Base-by-base conservation (phyloP, 2,797 vertebrate species). In the Hyperoplus immaculatus region DNA sequence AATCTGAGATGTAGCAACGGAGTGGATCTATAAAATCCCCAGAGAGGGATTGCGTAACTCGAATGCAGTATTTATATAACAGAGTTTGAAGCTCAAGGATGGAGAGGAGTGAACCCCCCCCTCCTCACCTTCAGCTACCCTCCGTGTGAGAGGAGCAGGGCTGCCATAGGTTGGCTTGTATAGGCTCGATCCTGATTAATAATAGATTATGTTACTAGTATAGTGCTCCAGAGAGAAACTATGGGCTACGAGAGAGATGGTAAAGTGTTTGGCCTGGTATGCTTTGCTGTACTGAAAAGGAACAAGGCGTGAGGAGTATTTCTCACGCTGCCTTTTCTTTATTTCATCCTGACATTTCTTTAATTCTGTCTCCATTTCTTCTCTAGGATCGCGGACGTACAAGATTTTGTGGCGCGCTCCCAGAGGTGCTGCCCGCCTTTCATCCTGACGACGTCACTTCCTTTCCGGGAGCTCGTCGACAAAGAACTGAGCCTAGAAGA, bases 341-440 rank as follows among this genome's bases (percentile, higher is more conserved):
- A 5, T 49, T 29, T 15, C 50, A 12, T 16, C 41, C 15, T 16
- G 15, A 43, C 6, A 3, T 18, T 50, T 3, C 18, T 50, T 46
- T 39, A 1, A 41, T 5, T 43, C 45, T 41, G 8, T 38, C 8
- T 53, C 10, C 36, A 1, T 47, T 73, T 69, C 43, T 57, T 43
- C 21, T 36, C 53, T 2, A 99, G 97, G 90, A 95, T 99, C 87
- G 94, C 95, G 14, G 96, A 99, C 0, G 90, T 99, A 79, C 96
- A 97, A 78, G 95, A 96, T 81, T 99, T 99, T 69, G 96, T 99
- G 55, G 86, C 93, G 0, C 96, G 96, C 72, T 95, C 96, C 72
- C 96, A 96, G 88, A 95, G 95, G 75, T 92, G 93, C 77, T 95
- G 93, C 8, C 83, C 93, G 5, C 96, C 96, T 0, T 99, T 99